These are phyloP conservation scores for Colistium nudipinnis DNA, from an alignment of 2,113 vertebrate species.

Conservation along the genomic window DNA sequence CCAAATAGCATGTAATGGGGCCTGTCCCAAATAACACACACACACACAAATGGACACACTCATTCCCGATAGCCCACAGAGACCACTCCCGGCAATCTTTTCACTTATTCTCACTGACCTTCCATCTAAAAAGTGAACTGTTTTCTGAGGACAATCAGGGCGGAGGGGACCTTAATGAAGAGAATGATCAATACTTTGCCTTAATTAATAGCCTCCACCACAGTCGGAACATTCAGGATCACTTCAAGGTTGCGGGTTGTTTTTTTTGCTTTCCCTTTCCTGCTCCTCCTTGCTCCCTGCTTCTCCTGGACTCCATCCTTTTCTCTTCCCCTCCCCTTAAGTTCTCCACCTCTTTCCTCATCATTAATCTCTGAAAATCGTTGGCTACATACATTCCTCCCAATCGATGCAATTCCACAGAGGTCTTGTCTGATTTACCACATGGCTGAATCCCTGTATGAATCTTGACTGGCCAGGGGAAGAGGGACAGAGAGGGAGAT, in stretches of 20 bases:
- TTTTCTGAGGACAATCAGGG: constrained; percentile 54
- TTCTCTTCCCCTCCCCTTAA: constrained; percentile 31
- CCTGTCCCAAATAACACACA: constrained; percentile 42
- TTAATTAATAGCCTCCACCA: constrained; percentile 74
- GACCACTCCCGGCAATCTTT: constrained; percentile 9
- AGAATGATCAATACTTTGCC: constrained; percentile 69
- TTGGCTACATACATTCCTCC: constrained; percentile 79
- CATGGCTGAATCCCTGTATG: constrained; percentile 74
- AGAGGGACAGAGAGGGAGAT: constrained; percentile 33
- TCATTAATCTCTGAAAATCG: constrained; percentile 81
- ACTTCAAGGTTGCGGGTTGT: constrained; percentile 43
- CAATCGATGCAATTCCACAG: constrained; percentile 79
- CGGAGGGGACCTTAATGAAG: constrained; percentile 68
- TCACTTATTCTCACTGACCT: constrained; percentile 59
- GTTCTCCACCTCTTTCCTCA: constrained; percentile 67
- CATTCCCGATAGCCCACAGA: constrained; percentile 29
- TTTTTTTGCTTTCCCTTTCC: constrained; percentile 1
- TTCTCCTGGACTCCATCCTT: constrained; percentile 21
- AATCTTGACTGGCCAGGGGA: constrained; percentile 62
- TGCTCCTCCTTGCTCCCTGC: constrained; percentile 34
- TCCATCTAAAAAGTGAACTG: constrained; percentile 56
- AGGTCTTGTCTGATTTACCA: constrained; percentile 81
- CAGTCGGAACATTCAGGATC: constrained; percentile 52
- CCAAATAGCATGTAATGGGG: constrained; percentile 60
- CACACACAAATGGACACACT: constrained; percentile 33